Evolutionary conservation across 1,140 invertebrate genomes (phyloP), one percentile per base, ranked within the genome.

Genomic region (Pentalonia nigronervosa): DNA sequence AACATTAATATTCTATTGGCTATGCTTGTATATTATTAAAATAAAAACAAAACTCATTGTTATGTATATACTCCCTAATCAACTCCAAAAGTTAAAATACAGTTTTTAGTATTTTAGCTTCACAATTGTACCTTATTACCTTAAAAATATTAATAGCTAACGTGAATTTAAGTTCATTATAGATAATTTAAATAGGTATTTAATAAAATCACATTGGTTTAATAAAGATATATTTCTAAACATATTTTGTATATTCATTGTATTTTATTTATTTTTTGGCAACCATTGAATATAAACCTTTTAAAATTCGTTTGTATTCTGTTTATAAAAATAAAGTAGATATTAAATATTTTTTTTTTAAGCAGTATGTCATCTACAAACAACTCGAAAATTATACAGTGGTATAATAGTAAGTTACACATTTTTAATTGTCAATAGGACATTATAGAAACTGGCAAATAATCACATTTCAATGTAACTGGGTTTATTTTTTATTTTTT

Each of bases 391-490:
- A 86, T 48, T 50, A 48, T 87, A 87, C 48, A 90, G 9, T 20
- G 30, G 6, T 53, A 53, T 53, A 90, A 90, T 90, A 90, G 36
- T 60, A 60, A 60, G 23, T 11, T 60, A 3, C 56, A 60, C 4
- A 90, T 60, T 60, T 60, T 60, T 53, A 60, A n/a, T 90, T 45
- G 23, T 41, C 50, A 41, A 90, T 41, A 30, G 47, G 60, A 76
- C n/a, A 60, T 41, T 60, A 89, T 25, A 47, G 30, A 89, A n/a
- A 90, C n/a, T 36, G 23, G 67, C 36, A 90, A 90, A 90, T 90
- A 90, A 90, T 90, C 45, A 67, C 34, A 45, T 92, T 81, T 83
- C 67, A 83, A 48, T 92, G 90, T 92, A 92, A 83, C 45, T 47
- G 30, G 41, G 36, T 47, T 17, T 48, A 81, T 67, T 45, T 45